Evolutionary conservation across 64 coral and sea anemone species (phyloP).

Genomic region (Anthopleura sola): DNA sequence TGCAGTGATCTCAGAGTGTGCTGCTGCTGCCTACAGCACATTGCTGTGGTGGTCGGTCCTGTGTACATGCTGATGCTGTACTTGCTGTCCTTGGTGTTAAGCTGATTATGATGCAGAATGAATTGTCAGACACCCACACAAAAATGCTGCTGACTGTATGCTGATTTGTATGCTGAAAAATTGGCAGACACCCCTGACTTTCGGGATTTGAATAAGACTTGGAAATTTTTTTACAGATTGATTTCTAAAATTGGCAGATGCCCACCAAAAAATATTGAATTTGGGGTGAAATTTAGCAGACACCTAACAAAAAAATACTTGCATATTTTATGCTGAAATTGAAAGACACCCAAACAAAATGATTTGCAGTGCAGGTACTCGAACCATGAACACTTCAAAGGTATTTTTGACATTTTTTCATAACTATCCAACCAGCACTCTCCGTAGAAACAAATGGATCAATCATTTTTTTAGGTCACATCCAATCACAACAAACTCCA

Average conservation of each 20-base stretch:
- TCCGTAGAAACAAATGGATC: too few species aligned
- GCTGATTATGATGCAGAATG: neutral
- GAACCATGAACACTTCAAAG: too few species aligned
- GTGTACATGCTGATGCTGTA: slow-evolving; percentile 19
- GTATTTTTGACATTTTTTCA: too few species aligned
- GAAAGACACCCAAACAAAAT: neutral
- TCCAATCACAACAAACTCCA: too few species aligned
- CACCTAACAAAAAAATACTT: neutral
- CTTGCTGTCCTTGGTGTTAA: slow-evolving; percentile 11
- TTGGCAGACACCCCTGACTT: neutral
- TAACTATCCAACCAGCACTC: too few species aligned
- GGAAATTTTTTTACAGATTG: neutral
- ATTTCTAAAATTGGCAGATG: neutral
- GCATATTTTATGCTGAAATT: neutral
- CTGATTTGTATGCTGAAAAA: neutral
- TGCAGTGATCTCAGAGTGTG: slow-evolving; percentile 12
- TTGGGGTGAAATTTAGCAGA: neutral
- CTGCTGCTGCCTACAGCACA: slow-evolving; percentile 7
- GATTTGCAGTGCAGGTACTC: too few species aligned
- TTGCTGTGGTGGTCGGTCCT: slow-evolving; percentile 8
- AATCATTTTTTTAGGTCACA: too few species aligned
- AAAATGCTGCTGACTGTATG: slow-evolving; percentile 16
- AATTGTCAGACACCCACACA: slow-evolving; percentile 3
- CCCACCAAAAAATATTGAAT: neutral
- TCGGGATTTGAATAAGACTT: neutral